Conservation (phyloP, 1,140 invertebrate genomes). For the Cotesia chilonis region DNA sequence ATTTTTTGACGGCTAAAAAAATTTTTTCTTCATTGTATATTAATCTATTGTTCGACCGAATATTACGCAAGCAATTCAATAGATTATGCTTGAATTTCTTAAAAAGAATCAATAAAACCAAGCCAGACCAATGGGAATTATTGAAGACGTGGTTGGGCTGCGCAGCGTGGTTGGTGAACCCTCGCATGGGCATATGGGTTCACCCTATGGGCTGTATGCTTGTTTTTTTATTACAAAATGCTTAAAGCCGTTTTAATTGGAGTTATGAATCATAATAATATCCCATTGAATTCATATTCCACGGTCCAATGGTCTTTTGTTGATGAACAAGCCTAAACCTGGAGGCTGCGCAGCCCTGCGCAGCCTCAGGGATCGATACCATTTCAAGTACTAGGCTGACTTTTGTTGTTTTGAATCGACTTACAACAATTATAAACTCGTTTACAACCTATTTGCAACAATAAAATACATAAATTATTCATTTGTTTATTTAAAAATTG, state of each 20-base stretch:
- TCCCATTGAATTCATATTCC: conserved; percentile 54
- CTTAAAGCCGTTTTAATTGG: conserved; percentile 51
- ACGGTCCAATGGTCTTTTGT: conserved; percentile 42
- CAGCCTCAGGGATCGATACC: conserved; percentile 26
- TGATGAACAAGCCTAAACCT: conserved; percentile 5
- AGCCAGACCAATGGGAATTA: conserved; percentile 57
- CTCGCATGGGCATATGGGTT: background rate
- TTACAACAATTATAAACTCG: background rate
- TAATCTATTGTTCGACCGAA: background rate
- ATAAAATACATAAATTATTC: conserved; percentile 19
- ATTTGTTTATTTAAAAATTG: conserved; percentile 4
- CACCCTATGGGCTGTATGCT: conserved; percentile 27
- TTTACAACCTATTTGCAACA: background rate
- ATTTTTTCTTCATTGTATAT: background rate
- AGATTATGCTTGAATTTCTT: conserved; percentile 59
- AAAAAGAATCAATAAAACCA: conserved; percentile 59
- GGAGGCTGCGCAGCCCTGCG: conserved; percentile 24
- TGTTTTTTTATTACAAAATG: conserved; percentile 43
- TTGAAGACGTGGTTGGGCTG: conserved; percentile 50
- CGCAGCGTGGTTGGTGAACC: conserved; percentile 32
- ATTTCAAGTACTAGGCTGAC: conserved; percentile 20
- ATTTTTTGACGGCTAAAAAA: background rate
- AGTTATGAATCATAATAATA: conserved; percentile 54
- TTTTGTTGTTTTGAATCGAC: background rate
- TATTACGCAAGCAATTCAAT: conserved; percentile 39